These are phyloP conservation scores for Notechis scutatus DNA, from an alignment of 2,113 vertebrate genomes.

Conservation along the genomic window DNA sequence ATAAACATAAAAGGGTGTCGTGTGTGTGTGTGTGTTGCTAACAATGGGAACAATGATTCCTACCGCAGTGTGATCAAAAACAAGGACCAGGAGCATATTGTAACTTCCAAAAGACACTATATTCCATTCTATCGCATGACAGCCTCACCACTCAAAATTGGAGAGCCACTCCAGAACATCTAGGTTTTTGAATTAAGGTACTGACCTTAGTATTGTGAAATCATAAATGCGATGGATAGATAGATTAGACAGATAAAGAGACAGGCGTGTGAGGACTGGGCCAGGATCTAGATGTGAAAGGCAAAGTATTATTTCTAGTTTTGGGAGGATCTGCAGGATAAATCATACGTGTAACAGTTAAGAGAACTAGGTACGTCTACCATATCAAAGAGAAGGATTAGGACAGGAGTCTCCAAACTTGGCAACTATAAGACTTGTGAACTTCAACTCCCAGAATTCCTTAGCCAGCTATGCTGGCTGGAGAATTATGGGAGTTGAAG, in stretches of 20 bases:
- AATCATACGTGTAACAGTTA: background rate
- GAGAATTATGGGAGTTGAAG: no score
- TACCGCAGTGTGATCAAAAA: background rate
- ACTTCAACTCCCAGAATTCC: no score
- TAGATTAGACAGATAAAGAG: background rate
- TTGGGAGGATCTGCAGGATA: background rate
- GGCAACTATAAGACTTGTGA: no score
- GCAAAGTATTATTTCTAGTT: background rate
- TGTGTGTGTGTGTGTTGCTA: background rate
- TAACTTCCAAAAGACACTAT: background rate
- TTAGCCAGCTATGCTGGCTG: no score
- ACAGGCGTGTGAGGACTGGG: background rate
- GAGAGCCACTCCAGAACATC: background rate
- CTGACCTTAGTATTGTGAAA: background rate
- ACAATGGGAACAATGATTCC: background rate
- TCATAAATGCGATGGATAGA: background rate
- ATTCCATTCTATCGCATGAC: background rate
- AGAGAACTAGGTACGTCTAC: background rate
- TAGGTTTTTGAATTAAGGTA: background rate
- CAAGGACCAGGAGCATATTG: background rate
- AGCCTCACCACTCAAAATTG: background rate
- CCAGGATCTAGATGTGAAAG: background rate
- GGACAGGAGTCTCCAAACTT: no score
- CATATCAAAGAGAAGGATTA: no score
- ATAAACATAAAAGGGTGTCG: background rate